phyloP scores from a whole-genome alignment of 2,113 vertebrate species.

The Pogona vitticeps region DNA sequence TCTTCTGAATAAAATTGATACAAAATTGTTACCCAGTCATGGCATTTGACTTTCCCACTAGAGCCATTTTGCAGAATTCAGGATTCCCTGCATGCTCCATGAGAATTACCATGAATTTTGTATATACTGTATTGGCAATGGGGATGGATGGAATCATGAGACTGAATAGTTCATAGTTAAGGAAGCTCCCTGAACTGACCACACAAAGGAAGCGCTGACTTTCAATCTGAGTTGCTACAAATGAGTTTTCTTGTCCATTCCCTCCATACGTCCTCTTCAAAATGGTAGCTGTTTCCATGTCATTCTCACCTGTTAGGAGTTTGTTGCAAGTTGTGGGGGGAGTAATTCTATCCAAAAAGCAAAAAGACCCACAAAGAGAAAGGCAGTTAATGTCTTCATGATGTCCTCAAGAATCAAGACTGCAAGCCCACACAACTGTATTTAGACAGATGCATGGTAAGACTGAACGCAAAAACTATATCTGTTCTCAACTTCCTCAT shows the following conservation, averaged over 20 bases:
- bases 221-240: not conserved
- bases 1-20: no score
- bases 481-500: not conserved
- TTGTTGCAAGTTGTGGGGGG: not conserved
- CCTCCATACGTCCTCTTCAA: not conserved
- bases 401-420: not conserved
- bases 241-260: not conserved
- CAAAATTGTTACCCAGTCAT: not conserved
- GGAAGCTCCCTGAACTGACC: not conserved
- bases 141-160: no score
- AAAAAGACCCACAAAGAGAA: not conserved
- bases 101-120: not conserved
- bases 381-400: not conserved
- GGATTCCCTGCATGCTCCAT: not conserved
- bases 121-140: no score
- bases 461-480: not conserved
- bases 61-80: not conserved
- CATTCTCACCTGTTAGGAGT: not conserved
- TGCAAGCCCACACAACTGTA: not conserved
- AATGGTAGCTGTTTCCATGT: not conserved
- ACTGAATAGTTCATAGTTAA: no score
- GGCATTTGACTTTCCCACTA: not conserved
- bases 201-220: not conserved
- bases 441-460: not conserved
- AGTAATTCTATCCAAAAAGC: not conserved